These are phyloP conservation scores for Napeogenes inachia DNA, from an alignment of 2,888 invertebrate species.

Conservation along the genomic window DNA sequence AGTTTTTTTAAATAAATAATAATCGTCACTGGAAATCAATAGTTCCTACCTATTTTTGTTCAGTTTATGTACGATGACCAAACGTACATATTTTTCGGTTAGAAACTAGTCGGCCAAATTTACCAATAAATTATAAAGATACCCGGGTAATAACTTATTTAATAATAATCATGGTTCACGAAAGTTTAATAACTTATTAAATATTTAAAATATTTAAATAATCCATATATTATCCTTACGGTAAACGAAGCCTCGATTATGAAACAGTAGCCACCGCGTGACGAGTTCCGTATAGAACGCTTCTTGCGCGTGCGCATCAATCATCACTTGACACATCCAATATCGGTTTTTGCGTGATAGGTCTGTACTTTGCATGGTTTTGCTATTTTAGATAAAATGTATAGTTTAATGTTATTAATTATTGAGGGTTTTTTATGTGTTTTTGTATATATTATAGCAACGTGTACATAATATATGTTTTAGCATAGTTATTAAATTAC, in stretches of 20 bases:
- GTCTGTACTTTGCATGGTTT: constrained; percentile 31
- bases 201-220: neutral
- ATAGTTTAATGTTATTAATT: neutral
- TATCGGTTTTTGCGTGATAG: constrained; percentile 64
- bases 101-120: too few species aligned
- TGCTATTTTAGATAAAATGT: constrained; percentile 27
- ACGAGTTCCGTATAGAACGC: constrained; percentile 61
- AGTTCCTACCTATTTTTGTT: too few species aligned
- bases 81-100: too few species aligned
- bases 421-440: neutral
- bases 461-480: too few species aligned
- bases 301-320: constrained; percentile 69
- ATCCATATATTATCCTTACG: constrained; percentile 22
- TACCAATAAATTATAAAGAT: too few species aligned
- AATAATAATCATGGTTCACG: too few species aligned
- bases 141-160: too few species aligned
- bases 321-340: constrained; percentile 76
- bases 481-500: too few species aligned
- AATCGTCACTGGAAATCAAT: too few species aligned
- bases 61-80: too few species aligned
- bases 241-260: constrained; percentile 35
- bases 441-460: too few species aligned
- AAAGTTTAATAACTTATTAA: constrained; percentile 5
- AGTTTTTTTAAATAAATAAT: too few species aligned
- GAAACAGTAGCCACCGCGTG: constrained; percentile 46